Base-by-base conservation (phyloP, 2,113 vertebrate genomes). In the Hiodon tergisus region DNA sequence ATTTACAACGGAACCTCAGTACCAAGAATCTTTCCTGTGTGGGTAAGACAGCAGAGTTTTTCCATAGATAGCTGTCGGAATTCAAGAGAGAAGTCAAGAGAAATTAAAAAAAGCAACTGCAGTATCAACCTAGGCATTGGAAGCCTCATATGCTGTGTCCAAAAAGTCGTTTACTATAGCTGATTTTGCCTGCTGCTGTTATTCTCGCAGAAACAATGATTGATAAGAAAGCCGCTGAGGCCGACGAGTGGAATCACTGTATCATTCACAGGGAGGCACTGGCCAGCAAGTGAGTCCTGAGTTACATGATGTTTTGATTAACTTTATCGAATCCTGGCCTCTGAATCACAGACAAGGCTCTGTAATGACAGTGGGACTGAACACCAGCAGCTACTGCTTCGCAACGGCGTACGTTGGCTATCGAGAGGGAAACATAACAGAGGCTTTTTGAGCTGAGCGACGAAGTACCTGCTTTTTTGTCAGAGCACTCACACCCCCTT, bases 361-460 rank as follows among this genome's bases (percentile, higher is more conserved):
- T 31, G 31, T 31, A 0, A 31, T 31, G 52, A 69, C 46, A 52
- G 8, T 69, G 3, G 52, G 10, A 14, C 50, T 2, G 52, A 52
- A 55, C 74, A 74, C 48, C n/a, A 73, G 6, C 68, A 72, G 59
- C 16, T 77, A 16, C 6, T 77, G 67, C 72, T 79, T 77, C 75
- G 66, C 48, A 68, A 50, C 1, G 73, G 80, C 52, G 53, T 76
- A 50, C 69, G 54, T 5, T 82, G 73, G 78, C 46, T 80, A 7
- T 79, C 78, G 47, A 72, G 51, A 71, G 67, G 78, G 6, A 76
- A 67, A 62, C 55, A 57, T 8, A 52, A 69, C 14, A 48, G 4
- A 76, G 73, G 16, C 52, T 82, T 58, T 74, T 78, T 54, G 66
- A 81, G n/a, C 71, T 81, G 67, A 55, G 47, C 46, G 72, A 9